Evolutionary conservation across 2,113 vertebrate genomes (phyloP).

Genomic region (Peromyscus californicus): DNA sequence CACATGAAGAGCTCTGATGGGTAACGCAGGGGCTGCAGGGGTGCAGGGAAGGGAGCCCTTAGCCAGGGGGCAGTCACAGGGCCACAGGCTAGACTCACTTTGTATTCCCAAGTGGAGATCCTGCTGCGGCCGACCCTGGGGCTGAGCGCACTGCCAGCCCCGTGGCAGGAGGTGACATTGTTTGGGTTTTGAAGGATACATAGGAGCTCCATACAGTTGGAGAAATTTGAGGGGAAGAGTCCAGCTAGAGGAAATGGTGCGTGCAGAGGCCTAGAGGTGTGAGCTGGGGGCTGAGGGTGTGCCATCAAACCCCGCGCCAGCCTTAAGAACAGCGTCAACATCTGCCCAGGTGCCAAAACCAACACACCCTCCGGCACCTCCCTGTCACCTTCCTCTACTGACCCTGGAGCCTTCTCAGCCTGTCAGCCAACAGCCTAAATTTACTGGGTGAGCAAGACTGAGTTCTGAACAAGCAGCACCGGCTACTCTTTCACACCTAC

Average conservation of each 20-base stretch:
- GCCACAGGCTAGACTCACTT: background rate
- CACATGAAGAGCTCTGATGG: background rate
- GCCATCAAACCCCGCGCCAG: background rate
- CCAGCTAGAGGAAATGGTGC: background rate
- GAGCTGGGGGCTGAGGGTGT: background rate
- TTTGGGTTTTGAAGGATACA: conserved; percentile 43
- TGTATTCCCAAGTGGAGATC: background rate
- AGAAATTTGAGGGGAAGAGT: background rate
- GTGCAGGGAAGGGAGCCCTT: background rate
- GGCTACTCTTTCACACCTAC: background rate
- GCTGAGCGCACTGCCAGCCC: background rate
- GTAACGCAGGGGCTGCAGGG: background rate
- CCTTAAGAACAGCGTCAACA: background rate
- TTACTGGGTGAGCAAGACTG: background rate
- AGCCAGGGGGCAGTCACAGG: too few relatives aligned
- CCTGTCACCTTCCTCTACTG: background rate
- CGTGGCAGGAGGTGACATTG: background rate
- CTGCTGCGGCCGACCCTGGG: background rate
- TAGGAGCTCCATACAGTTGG: background rate
- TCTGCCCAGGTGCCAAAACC: conserved; percentile 28
- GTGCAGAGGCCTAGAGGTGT: background rate
- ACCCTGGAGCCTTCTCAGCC: background rate
- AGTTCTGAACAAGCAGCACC: background rate
- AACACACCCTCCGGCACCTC: background rate
- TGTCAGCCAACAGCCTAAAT: background rate